These are phyloP conservation scores for Porites cylindrica DNA, from an alignment of 92 coral and sea anemone genomes.

Conservation along the genomic window DNA sequence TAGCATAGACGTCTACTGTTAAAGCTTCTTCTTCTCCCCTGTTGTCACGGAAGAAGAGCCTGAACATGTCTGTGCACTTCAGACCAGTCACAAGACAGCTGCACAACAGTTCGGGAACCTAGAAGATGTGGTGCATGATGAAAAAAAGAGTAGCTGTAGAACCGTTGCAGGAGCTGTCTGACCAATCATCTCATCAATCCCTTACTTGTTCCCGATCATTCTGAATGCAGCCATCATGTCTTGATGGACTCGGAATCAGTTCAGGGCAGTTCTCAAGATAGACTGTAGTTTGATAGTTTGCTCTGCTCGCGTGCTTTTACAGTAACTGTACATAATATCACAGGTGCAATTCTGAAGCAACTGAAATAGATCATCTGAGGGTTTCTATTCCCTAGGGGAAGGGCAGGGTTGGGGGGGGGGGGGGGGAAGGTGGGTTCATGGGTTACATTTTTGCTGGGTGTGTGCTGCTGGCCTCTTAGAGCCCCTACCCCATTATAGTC, in stretches of 20 bases:
- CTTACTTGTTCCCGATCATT: constrained; percentile 40
- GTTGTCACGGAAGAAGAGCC: constrained; percentile 44
- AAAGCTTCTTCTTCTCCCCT: constrained; percentile 18
- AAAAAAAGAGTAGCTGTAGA: constrained; percentile 44
- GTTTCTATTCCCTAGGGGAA: constrained; percentile 38
- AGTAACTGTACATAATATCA: constrained; percentile 19
- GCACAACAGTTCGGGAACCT: constrained; percentile 29
- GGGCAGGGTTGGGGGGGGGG: no score
- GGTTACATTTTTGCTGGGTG: no score
- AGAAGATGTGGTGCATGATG: constrained; percentile 39
- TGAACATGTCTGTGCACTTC: constrained; percentile 36
- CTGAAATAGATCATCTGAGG: constrained; percentile 47
- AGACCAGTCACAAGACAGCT: constrained; percentile 58
- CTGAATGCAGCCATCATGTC: constrained; percentile 63
- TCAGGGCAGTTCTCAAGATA: constrained; percentile 49
- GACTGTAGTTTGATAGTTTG: constrained; percentile 56
- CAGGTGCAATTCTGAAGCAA: constrained; percentile 52
- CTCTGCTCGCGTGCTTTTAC: constrained; percentile 23
- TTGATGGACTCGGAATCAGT: constrained; percentile 34
- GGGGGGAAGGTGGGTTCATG: no score
- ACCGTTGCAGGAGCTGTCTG: background rate
- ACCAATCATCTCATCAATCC: constrained; percentile 59
- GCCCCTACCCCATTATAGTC: no score
- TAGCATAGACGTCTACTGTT: background rate
- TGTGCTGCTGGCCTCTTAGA: no score